These are phyloP conservation scores for Portunus trituberculatus DNA, from an alignment of 1,140 invertebrate genomes.

Conservation along the genomic window DNA sequence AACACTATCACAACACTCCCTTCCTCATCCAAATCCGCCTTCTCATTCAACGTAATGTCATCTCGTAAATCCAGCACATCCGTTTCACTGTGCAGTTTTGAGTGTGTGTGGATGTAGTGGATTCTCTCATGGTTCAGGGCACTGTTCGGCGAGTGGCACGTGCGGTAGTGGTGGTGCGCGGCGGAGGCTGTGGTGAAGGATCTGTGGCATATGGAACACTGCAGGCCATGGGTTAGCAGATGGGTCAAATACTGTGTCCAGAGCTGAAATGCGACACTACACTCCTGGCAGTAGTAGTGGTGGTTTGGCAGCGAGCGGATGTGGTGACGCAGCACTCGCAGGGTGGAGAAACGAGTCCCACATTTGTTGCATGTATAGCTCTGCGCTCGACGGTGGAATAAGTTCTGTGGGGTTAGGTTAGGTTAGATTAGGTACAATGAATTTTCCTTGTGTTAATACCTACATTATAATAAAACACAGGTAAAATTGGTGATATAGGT, in stretches of 20 bases:
- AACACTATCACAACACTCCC: neutral
- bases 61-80: neutral
- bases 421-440: too few relatives aligned
- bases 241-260: slow-evolving; percentile 50
- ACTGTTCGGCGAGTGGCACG: neutral
- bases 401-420: slow-evolving; percentile 35
- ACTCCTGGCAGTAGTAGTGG: slow-evolving; percentile 64
- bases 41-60: neutral
- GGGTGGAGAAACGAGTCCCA: slow-evolving; percentile 57
- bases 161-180: slow-evolving; percentile 60
- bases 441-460: too few relatives aligned
- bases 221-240: slow-evolving; percentile 47
- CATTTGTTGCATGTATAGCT: slow-evolving; percentile 67
- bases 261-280: slow-evolving; percentile 33
- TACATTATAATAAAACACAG: too few relatives aligned
- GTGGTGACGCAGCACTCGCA: slow-evolving; percentile 60
- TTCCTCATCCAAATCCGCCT: neutral
- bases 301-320: slow-evolving; percentile 57
- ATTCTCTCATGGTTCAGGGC: too few relatives aligned
- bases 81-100: neutral
- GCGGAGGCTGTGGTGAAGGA: slow-evolving; percentile 44
- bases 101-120: too few relatives aligned
- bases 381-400: slow-evolving; percentile 53
- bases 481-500: too few relatives aligned
- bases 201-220: slow-evolving; percentile 42